Evolutionary conservation across 2,888 invertebrate genomes (phyloP).

Genomic region (Perdita meconis): DNA sequence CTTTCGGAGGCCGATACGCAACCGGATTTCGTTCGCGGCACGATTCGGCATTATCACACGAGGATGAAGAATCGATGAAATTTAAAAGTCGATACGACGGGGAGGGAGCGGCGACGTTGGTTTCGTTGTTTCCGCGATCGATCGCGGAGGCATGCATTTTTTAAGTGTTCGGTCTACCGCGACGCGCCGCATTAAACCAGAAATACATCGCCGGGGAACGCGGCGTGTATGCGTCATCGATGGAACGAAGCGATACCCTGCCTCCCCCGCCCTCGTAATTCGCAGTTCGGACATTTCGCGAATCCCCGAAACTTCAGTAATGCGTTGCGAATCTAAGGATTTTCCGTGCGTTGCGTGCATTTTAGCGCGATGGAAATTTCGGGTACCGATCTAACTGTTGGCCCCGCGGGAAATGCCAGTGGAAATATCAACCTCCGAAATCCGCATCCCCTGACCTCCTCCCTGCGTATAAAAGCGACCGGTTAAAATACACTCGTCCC

Average conservation of each 20-base stretch:
- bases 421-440: slow-evolving; percentile 5
- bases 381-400: slow-evolving; percentile 7
- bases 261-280: slow-evolving; percentile 45
- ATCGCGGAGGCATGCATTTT: slow-evolving; percentile 58
- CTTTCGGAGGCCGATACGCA: background rate
- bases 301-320: slow-evolving; percentile 54
- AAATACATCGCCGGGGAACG: slow-evolving; percentile 62
- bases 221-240: slow-evolving; percentile 51
- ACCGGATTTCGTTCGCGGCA: background rate
- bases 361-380: slow-evolving; percentile 44
- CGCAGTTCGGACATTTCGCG: slow-evolving; percentile 53
- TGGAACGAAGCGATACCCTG: slow-evolving; percentile 52
- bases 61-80: slow-evolving; percentile 56
- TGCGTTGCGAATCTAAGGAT: slow-evolving; percentile 48
- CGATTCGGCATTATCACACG: slow-evolving; percentile 50
- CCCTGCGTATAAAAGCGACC: background rate
- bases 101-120: slow-evolving; percentile 9
- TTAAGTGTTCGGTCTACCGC: slow-evolving; percentile 57
- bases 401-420: slow-evolving; percentile 18
- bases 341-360: slow-evolving; percentile 37
- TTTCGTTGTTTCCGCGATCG: slow-evolving; percentile 38
- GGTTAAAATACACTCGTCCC: background rate
- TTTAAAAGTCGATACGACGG: slow-evolving; percentile 64
- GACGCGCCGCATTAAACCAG: slow-evolving; percentile 65
- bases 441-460: background rate